Evolutionary conservation across 2,888 invertebrate genomes (phyloP), one percentile per base, ranked within the genome.

Genomic region (Ectemnius continuus): DNA sequence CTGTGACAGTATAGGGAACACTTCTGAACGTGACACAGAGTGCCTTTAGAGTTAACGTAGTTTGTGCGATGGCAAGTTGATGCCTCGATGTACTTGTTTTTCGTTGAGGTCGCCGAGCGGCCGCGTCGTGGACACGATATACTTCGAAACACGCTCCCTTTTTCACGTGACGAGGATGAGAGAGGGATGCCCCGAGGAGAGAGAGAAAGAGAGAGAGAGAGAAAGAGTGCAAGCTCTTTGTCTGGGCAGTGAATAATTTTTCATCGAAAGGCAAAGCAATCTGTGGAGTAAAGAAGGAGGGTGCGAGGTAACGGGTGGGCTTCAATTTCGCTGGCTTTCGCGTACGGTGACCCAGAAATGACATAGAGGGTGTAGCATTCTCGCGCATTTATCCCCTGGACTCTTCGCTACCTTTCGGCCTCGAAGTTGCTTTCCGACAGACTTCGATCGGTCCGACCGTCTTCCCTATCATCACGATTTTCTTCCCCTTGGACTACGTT

Each of bases 271-370:
- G 74, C 70, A 68, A 71, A 75, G 61, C 57, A 66, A 59, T 63
- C 56, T 57, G 58, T 60, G 59, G 67, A 61, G 67, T 62, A 61
- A 61, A 71, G 61, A 52, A 59, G 67, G 18, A 48, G 62, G 18
- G 13, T 20, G 68, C 14, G 68, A 28, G 28, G 61, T 58, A 20
- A 14, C 23, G 45, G 36, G 60, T 47, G 61, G 2, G 70, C 72
- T 80, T 79, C 79, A 84, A 84, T 84, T 84, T 84, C 80, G 67
- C 69, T 77, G 80, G 80, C 78, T 84, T 82, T 84, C 74, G 75
- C 67, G 75, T 69, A 84, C 74, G 76, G 68, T 78, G 82, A 82
- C 81, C 79, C 69, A 76, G 80, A 79, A 82, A 81, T 77, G 84
- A 80, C 74, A 78, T 67, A 70, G 72, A 76, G 36, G 11, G 36